These are phyloP conservation scores for Avahi laniger DNA, from an alignment of 2,797 vertebrate genomes.

Conservation along the genomic window DNA sequence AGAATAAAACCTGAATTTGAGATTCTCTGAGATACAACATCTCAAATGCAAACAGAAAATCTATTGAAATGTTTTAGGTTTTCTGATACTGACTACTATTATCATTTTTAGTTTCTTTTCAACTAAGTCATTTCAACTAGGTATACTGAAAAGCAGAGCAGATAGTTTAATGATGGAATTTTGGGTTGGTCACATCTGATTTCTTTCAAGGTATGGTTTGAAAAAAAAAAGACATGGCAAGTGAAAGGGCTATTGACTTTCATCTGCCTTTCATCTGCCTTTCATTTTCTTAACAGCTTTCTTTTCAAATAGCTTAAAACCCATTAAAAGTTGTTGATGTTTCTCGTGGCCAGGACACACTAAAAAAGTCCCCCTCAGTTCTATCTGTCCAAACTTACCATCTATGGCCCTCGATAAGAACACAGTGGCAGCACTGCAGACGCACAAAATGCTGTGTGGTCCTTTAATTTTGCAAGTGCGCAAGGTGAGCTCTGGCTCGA, in stretches of 20 bases:
- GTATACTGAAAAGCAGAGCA: background rate
- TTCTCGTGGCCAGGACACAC: background rate
- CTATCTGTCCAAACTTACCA: too few species aligned
- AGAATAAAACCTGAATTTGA: conserved; percentile 33
- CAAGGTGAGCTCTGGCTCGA: background rate
- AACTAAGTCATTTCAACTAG: background rate
- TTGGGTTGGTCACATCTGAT: background rate
- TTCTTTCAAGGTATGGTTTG: background rate
- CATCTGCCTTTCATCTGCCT: background rate
- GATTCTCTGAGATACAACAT: background rate
- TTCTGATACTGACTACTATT: background rate
- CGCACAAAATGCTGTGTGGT: background rate
- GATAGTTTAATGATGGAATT: background rate
- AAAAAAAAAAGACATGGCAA: background rate
- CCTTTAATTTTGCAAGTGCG: background rate
- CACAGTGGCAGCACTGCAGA: background rate
- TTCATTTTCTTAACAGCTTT: background rate
- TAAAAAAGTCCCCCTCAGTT: background rate
- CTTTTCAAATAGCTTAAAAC: background rate
- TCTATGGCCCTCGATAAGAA: rapidly evolving
- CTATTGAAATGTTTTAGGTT: background rate
- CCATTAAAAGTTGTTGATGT: background rate
- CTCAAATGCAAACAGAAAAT: background rate
- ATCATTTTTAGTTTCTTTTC: background rate
- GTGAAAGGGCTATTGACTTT: background rate